Percentiles rank a stretch among this genome's conserved stretches.
Evolutionary conservation across 2,797 vertebrate species (phyloP).

Genomic region (Parauchenoglanis punctatus): DNA sequence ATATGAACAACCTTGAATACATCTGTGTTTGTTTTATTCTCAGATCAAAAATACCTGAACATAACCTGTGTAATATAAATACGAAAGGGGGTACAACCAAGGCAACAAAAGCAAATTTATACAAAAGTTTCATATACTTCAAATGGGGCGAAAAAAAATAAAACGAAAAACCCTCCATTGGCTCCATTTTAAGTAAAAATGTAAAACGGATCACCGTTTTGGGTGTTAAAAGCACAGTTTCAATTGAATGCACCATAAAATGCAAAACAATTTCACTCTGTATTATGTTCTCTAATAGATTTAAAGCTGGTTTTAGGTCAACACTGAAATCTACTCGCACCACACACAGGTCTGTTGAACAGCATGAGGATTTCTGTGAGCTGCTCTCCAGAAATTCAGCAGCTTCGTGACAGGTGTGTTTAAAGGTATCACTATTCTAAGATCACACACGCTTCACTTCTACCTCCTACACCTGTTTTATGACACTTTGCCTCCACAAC

Average conservation of each 20-base stretch:
- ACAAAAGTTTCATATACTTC: not conserved
- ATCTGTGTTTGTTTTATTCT: not conserved
- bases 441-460: slow-evolving; percentile 1
- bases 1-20: not conserved
- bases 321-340: slow-evolving; percentile 1
- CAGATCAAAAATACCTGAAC: not conserved
- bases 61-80: not conserved
- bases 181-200: not conserved
- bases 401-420: not conserved
- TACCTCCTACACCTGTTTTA: slow-evolving; percentile 7
- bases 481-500: not conserved
- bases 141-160: not conserved
- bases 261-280: not conserved
- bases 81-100: not conserved
- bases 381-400: not conserved
- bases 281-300: slow-evolving; percentile 9
- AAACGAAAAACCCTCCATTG: too few species aligned
- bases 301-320: slow-evolving; percentile 3
- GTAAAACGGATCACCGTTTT: not conserved
- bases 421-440: not conserved
- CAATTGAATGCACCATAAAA: not conserved
- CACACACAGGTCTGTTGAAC: slow-evolving; percentile 27
- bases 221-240: not conserved
- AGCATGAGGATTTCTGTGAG: not conserved
- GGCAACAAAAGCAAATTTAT: not conserved